Evolutionary conservation across 2,113 vertebrate genomes (phyloP).

Genomic region (Zapus hudsonius): DNA sequence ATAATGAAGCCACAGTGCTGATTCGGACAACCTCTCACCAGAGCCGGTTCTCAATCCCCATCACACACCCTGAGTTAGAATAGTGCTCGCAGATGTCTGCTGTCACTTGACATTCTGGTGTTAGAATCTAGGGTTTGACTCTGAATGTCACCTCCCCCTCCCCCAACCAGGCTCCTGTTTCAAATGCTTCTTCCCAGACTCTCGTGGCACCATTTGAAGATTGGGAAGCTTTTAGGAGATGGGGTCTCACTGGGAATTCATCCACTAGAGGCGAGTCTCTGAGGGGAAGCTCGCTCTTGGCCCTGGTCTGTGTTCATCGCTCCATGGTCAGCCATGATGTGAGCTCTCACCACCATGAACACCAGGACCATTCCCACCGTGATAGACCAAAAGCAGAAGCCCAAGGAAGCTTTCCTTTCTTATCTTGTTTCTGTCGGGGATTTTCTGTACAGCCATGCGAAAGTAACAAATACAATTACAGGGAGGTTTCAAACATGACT

Average conservation of each 20-base stretch:
- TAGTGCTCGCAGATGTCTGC: neutral
- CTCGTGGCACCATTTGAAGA: neutral
- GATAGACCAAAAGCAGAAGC: neutral
- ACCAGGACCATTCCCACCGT: neutral
- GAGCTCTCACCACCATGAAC: neutral
- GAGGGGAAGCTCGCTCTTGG: neutral
- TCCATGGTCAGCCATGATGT: neutral
- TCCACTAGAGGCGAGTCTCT: neutral
- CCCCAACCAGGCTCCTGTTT: neutral
- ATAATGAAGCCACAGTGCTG: neutral
- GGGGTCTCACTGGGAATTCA: neutral
- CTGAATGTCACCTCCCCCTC: neutral
- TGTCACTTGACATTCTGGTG: too few species aligned
- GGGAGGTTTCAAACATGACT: neutral
- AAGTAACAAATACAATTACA: neutral
- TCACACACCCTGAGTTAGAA: too few species aligned
- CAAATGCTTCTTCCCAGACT: neutral
- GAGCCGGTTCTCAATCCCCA: neutral
- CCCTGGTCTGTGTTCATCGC: neutral
- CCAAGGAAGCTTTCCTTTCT: neutral
- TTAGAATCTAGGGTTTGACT: neutral
- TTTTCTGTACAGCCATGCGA: neutral
- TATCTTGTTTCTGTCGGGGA: neutral
- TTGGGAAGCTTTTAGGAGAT: neutral
- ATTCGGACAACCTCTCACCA: neutral